Conservation (phyloP, 2,888 invertebrate species). For the Plagiodera versicolora region DNA sequence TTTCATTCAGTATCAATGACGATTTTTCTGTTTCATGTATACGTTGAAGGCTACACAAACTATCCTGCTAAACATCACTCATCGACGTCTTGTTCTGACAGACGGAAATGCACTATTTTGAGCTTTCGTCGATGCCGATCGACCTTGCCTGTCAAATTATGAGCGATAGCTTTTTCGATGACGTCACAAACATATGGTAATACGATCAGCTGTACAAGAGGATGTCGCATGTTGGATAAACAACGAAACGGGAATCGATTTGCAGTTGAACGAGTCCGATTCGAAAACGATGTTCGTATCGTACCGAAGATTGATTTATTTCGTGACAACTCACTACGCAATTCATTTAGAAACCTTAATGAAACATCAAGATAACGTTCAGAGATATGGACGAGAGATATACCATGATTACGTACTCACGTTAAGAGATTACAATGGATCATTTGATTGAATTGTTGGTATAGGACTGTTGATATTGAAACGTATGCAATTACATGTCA, state of each 20-base stretch:
- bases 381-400: background rate
- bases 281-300: background rate
- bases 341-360: background rate
- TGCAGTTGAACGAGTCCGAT: background rate
- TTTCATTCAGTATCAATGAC: too few species aligned
- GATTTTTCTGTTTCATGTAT: too few species aligned
- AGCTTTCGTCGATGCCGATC: constrained; percentile 18
- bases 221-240: background rate
- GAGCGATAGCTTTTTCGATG: constrained; percentile 36
- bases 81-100: constrained; percentile 23
- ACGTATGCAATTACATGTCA: background rate
- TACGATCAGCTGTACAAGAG: constrained; percentile 35
- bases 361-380: background rate
- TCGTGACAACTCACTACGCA: background rate
- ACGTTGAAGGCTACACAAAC: background rate
- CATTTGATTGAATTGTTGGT: background rate
- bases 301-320: background rate
- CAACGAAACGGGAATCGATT: background rate
- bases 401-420: background rate
- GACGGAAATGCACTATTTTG: constrained; percentile 16
- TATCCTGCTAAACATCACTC: background rate
- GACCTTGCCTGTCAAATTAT: constrained; percentile 42
- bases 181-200: constrained; percentile 43
- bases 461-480: background rate
- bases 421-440: background rate